Base-by-base conservation (phyloP, 2,797 vertebrate genomes). In the Phrynocephalus forsythii region DNA sequence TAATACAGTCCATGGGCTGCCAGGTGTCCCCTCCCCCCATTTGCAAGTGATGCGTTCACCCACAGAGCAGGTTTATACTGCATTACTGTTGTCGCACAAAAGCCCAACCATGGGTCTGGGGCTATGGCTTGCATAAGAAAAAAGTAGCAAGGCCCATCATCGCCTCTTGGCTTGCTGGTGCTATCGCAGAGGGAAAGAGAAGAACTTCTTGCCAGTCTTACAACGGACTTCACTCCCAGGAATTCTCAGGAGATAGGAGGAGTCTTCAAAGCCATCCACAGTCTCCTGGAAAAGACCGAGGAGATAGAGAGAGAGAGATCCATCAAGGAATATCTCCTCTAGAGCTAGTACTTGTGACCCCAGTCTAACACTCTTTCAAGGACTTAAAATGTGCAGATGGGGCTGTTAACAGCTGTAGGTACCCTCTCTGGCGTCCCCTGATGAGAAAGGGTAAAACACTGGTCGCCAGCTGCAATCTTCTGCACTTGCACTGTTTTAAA, bases 171-270 rank as follows among this genome's bases (percentile, higher is more conserved):
- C 0, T 26, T 24, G 8, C 24, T 0, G 0, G 1, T 77, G 76
- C 96, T 96, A 96, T 89, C 93, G 95, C 89, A 99, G 92, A 28
- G 97, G 96, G 93, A 99, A 96, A 1, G 94, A 95, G 93, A 98
- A 99, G 30, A 97, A 95, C 93, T 99, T 99, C 95, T 99, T 99
- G 92, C 98, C 99, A 0, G 98, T 97, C 90, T 97, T 98, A 96
- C 98, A 99, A 89, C 95, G 97, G 81, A 99, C 94, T 91, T 98
- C 97, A 3, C 91, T 91, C 2, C 97, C 97, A 0, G 95, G 95
- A 88, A 98, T 18, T 11, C 90, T 97, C 79, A 99, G 94, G 52
- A 96, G 88, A 68, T 95, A 94, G 0, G 96, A 91, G 0, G 98
- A 97, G 0, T 98, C 98, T 91, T 99, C 98, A 89, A 97, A 98